phyloP scores from a whole-genome alignment of 2,888 invertebrate genomes.

The Lasioglossum figueresi region DNA sequence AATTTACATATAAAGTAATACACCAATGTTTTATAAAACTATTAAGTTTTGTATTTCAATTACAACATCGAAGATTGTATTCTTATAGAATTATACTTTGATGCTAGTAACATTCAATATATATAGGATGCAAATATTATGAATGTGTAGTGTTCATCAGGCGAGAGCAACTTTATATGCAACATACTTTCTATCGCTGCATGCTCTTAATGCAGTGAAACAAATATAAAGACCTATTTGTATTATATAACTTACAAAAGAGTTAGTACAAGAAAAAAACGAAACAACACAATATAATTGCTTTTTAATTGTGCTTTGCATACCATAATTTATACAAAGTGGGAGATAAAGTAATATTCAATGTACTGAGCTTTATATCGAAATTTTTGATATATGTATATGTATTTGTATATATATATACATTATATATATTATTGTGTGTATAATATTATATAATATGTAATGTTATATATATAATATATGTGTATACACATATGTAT shows the following conservation, averaged over 20 bases:
- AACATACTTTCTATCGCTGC: slow-evolving; percentile 49
- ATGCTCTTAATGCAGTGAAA: slow-evolving; percentile 56
- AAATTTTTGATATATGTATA: slow-evolving; percentile 59
- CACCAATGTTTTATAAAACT: slow-evolving; percentile 69
- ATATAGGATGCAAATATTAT: slow-evolving; percentile 62
- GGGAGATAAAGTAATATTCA: slow-evolving; percentile 40
- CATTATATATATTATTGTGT: neutral
- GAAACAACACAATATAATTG: slow-evolving; percentile 50
- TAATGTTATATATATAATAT: neutral
- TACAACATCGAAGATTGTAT: slow-evolving; percentile 69
- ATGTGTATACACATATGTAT: slow-evolving; percentile 1
- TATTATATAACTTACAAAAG: slow-evolving; percentile 61
- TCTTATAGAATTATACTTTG: slow-evolving; percentile 71
- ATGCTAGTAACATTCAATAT: slow-evolving; percentile 65
- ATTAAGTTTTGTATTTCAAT: slow-evolving; percentile 72
- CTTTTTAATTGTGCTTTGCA: slow-evolving; percentile 44
- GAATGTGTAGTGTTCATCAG: slow-evolving; percentile 69
- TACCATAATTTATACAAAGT: slow-evolving; percentile 50
- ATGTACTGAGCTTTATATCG: slow-evolving; percentile 56
- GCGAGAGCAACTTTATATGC: slow-evolving; percentile 56
- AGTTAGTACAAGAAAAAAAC: slow-evolving; percentile 55
- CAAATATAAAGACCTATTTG: slow-evolving; percentile 69
- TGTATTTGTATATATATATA: neutral
- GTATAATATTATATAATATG: neutral
- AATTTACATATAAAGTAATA: slow-evolving; percentile 74